A percentile compares a stretch with the other conserved stretches of the same genome.
Evolutionary conservation across 2,797 vertebrate genomes (phyloP).

Genomic region (Botia almorhae): DNA sequence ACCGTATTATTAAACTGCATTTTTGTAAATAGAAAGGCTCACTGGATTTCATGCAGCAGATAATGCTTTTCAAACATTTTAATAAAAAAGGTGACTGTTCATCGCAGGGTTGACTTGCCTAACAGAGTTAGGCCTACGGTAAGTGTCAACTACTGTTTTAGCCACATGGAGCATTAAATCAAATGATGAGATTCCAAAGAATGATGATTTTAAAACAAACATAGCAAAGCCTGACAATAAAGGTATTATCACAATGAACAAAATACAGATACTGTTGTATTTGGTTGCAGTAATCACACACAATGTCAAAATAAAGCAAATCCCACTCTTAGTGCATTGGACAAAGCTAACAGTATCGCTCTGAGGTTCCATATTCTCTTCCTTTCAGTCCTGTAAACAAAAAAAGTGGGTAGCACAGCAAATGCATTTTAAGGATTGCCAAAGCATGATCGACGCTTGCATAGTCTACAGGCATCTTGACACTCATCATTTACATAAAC

Average conservation of each 20-base stretch:
- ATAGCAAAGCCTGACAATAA: constrained; percentile 45
- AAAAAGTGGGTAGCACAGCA: constrained; percentile 78
- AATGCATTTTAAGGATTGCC: constrained; percentile 75
- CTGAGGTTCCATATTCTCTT: constrained; percentile 76
- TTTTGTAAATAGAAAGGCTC: constrained; percentile 64
- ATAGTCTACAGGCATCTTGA: constrained; percentile 67
- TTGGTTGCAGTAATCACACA: constrained; percentile 67
- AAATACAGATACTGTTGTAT: constrained; percentile 66
- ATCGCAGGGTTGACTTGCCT: constrained; percentile 45
- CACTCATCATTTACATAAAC: constrained; percentile 74
- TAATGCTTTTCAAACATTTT: constrained; percentile 60
- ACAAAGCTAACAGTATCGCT: constrained; percentile 73
- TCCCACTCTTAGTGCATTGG: constrained; percentile 65
- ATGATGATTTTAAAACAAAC: constrained; percentile 47
- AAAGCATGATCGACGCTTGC: constrained; percentile 78
- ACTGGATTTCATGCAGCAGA: constrained; percentile 57
- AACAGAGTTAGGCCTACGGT: constrained; percentile 48
- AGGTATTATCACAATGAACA: constrained; percentile 58
- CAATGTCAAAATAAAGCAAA: constrained; percentile 73
- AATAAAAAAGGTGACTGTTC: constrained; percentile 54
- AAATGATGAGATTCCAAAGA: constrained; percentile 41
- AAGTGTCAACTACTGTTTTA: constrained; percentile 42
- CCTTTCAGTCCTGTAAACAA: constrained; percentile 72
- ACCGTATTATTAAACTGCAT: constrained; percentile 57
- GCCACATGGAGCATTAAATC: constrained; percentile 47